Base-by-base conservation (phyloP, 1,140 invertebrate species). In the Anagrus nilaparvatae region DNA sequence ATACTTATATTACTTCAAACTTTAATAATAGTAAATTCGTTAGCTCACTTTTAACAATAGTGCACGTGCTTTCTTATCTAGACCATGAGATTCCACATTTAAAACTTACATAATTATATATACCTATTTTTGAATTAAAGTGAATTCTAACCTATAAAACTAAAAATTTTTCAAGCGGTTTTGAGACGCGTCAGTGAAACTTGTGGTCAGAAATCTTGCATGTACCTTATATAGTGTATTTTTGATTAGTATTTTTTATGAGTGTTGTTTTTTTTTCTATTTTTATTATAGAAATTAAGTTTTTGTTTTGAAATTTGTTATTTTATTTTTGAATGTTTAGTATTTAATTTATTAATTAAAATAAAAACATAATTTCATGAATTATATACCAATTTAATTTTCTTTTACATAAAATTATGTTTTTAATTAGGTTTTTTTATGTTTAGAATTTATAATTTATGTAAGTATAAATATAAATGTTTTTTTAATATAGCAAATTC, bases 41-140 rank as follows among this genome's bases (percentile, higher is more conserved):
- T 67, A 66, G 62, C 63, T 69, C 66, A 67, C 65, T 69, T 67
- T 69, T 66, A 69, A 67, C 66, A 67, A 63, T 67, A 67, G 61
- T 65, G 65, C 65, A 69, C 63, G 61, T 49, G 60, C 61, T 65
- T 67, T 49, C 16, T 47, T 17, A 47, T 29, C n/a, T n/a, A 45
- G 35, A 48, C 46, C 57, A 60, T 58, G 58, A 68, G 59, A 65
- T 63, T 65, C 43, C 6, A n/a, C 31, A 4, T 29, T 36, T 12
- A 23, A 6, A 31, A 20, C 17, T 18, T 16, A 5, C 2, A 25
- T 17, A 18, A n/a, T 19, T 14, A 32, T 10, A 30, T 21, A 16
- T 14, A 7, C 3, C 3, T 25, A 19, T 12, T 29, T n/a, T 23
- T 20, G 23, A 35, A 38, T 14, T 29, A 17, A 28, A 33, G 39